phyloP scores from a whole-genome alignment of 2,113 vertebrate genomes.

The Amphilophus citrinellus region DNA sequence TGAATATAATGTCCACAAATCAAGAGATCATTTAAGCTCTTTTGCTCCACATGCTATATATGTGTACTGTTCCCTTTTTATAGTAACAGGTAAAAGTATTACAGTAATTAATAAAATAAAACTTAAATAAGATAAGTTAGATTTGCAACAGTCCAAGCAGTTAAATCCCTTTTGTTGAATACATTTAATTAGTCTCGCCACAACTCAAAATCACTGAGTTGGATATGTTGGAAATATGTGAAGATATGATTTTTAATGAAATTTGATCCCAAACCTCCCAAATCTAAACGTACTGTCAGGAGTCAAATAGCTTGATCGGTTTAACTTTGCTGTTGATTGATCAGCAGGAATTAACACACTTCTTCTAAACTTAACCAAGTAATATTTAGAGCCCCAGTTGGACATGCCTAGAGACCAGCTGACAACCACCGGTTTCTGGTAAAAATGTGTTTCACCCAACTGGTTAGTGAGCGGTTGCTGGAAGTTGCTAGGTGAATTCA shows the following conservation, averaged over 20 bases:
- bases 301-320: not conserved
- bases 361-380: not conserved
- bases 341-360: not conserved
- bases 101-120: conserved; percentile 55
- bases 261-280: not conserved
- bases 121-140: conserved; percentile 47
- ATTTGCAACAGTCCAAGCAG: not conserved
- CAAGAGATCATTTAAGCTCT: not conserved
- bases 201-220: not conserved
- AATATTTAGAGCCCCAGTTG: no score
- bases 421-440: not conserved
- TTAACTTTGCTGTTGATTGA: not conserved
- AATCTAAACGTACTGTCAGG: not conserved
- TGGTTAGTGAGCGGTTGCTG: not conserved
- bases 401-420: not conserved
- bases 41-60: conserved; percentile 21
- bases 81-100: conserved; percentile 1
- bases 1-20: not conserved
- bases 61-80: conserved; percentile 35
- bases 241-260: not conserved
- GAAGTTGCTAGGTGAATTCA: not conserved
- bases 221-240: not conserved
- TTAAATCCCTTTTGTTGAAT: not conserved
- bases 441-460: not conserved
- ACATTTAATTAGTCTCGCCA: fast-evolving